Conservation (phyloP, 2,888 invertebrate species). For the Megamerina dolium region DNA sequence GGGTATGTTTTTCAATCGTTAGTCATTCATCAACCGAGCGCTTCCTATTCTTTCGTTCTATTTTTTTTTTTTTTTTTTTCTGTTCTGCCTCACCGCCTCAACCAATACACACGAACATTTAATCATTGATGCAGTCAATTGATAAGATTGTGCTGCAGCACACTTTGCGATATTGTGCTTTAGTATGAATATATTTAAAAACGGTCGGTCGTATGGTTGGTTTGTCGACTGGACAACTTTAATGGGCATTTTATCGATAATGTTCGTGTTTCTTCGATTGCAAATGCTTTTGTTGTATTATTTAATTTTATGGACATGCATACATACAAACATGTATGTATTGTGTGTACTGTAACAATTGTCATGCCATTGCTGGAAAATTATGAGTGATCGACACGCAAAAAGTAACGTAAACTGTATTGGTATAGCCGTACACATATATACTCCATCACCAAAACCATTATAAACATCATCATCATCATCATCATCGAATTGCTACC, state of each 20-base stretch:
- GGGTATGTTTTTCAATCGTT: constrained; percentile 9
- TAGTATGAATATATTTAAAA: too few relatives aligned
- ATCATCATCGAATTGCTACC: too few relatives aligned
- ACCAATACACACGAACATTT: background rate
- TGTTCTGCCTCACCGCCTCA: background rate
- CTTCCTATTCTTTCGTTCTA: constrained; percentile 9
- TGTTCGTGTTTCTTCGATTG: constrained; percentile 40
- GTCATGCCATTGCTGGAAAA: constrained; percentile 19
- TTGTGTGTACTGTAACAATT: constrained; percentile 11
- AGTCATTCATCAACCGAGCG: constrained; percentile 18
- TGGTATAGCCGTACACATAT: too few relatives aligned
- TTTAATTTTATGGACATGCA: background rate
- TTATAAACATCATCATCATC: too few relatives aligned
- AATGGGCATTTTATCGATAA: constrained; percentile 45
- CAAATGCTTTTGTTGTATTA: constrained; percentile 9
- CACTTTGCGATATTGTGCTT: too few relatives aligned
- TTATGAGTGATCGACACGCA: constrained; percentile 29
- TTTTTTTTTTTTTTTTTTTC: background rate
- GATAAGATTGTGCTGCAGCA: too few relatives aligned
- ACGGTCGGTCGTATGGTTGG: too few relatives aligned
- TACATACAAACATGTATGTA: background rate
- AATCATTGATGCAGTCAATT: too few relatives aligned
- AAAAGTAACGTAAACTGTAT: too few relatives aligned
- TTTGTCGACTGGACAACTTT: too few relatives aligned
- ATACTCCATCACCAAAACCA: too few relatives aligned